These are phyloP conservation scores for Lasioglossum albipes DNA, from an alignment of 1,140 invertebrate species.

Conservation along the genomic window DNA sequence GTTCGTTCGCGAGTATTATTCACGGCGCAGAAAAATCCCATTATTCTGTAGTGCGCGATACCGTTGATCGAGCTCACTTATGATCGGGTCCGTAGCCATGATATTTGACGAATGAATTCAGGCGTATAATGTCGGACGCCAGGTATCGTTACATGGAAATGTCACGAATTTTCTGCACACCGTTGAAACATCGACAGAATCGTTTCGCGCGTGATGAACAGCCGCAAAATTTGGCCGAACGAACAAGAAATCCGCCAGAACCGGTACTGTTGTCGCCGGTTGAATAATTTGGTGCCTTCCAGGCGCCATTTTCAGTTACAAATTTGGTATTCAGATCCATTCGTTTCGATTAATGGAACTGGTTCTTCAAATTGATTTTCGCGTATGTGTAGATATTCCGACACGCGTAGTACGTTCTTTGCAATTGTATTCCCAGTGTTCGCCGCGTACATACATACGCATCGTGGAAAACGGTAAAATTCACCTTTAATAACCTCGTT, in stretches of 20 bases:
- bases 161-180: constrained; percentile 23
- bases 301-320: constrained; percentile 14
- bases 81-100: neutral
- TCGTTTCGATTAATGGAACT: constrained; percentile 37
- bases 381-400: no score
- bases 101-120: constrained; percentile 28
- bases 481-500: no score
- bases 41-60: neutral
- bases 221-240: constrained; percentile 18
- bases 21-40: no score
- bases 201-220: constrained; percentile 14
- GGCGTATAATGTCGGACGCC: neutral
- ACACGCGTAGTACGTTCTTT: no score
- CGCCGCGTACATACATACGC: no score
- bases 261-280: constrained; percentile 10
- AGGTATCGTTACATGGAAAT: constrained; percentile 23
- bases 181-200: constrained; percentile 11
- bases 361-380: constrained; percentile 8
- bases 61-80: neutral
- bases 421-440: no score
- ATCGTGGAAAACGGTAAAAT: no score
- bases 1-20: constrained; percentile 7
- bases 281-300: constrained; percentile 19
- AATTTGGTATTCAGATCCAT: constrained; percentile 10
- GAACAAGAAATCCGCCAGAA: constrained; percentile 18